phyloP scores from a whole-genome alignment of 2,113 vertebrate genomes.

The Monarcha castaneiventris region DNA sequence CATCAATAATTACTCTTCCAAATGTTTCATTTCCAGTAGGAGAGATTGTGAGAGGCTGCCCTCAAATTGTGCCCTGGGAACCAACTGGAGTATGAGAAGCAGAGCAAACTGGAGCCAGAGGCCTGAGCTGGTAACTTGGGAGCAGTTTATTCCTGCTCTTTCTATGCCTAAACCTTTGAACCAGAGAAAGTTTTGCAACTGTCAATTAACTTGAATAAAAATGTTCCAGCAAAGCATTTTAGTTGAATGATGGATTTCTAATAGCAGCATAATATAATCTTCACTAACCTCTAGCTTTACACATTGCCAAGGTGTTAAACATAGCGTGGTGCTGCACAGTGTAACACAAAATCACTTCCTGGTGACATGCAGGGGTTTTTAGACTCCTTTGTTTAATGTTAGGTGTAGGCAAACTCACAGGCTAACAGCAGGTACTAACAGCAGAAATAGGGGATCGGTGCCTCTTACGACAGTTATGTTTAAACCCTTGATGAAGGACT shows the following conservation, averaged over 20 bases:
- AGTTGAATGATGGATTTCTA: neutral
- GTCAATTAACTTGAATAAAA: neutral
- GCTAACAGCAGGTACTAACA: neutral
- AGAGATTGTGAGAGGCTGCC: neutral
- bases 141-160: neutral
- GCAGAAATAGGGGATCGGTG: neutral
- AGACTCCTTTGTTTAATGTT: neutral
- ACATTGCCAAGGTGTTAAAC: neutral
- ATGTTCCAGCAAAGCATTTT: neutral
- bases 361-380: neutral
- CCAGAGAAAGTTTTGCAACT: neutral
- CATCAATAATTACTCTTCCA: neutral
- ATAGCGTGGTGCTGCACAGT: accelerated
- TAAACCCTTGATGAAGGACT: neutral
- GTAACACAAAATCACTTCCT: neutral
- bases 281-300: neutral
- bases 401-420: too few species aligned
- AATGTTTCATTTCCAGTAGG: neutral
- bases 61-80: neutral
- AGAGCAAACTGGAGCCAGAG: neutral
- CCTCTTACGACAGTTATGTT: neutral
- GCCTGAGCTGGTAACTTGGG: accelerated
- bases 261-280: neutral
- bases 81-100: accelerated
- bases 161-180: neutral